Conservation (phyloP, 2,113 vertebrate genomes). For the Dicerorhinus sumatrensis region DNA sequence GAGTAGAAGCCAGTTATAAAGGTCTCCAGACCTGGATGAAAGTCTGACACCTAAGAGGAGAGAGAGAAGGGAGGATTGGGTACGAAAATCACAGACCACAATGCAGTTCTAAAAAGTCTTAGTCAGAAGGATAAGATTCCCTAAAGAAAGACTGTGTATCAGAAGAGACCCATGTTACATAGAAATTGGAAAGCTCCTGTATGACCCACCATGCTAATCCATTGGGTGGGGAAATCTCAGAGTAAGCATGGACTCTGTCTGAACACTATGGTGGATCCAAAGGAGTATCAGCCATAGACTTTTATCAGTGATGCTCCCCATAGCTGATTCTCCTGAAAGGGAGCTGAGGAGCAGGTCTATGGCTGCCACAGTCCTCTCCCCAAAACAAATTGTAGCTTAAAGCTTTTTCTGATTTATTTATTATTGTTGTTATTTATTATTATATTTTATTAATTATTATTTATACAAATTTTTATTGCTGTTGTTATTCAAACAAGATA, state of each 20-base stretch:
- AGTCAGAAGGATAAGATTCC: not conserved
- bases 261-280: not conserved
- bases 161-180: fast-evolving
- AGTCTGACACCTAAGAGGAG: not conserved
- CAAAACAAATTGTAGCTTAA: not conserved
- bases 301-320: not conserved
- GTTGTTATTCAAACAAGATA: not conserved
- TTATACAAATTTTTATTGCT: not conserved
- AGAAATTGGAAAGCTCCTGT: not conserved
- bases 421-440: not conserved
- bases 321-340: not conserved
- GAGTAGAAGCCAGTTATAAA: not conserved
- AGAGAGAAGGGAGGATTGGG: fast-evolving
- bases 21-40: not conserved
- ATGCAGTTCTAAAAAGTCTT: not conserved
- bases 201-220: not conserved
- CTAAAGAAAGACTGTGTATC: not conserved
- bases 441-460: not conserved
- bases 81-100: not conserved
- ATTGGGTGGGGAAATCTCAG: not conserved
- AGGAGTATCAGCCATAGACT: not conserved
- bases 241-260: not conserved
- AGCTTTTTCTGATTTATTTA: not conserved
- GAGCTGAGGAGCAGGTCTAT: not conserved
- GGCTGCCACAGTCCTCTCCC: not conserved